Percentiles rank a stretch among this genome's conserved stretches.
phyloP scores from a whole-genome alignment of 2,113 vertebrate genomes.

The Pygoscelis adeliae region DNA sequence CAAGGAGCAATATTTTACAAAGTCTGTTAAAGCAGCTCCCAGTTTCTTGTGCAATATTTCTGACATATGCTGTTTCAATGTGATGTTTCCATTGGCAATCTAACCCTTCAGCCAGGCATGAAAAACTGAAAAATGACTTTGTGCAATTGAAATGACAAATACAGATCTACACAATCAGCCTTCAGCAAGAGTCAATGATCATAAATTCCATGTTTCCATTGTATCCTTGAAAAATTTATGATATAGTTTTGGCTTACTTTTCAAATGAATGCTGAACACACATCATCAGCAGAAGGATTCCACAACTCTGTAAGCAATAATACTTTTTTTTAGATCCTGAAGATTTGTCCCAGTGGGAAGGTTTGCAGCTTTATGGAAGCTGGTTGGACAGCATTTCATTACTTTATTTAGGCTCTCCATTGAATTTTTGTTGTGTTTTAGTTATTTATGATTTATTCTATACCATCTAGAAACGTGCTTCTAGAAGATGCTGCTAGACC shows the following conservation, averaged over 20 bases:
- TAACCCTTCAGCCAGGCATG: neutral
- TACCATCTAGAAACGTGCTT: neutral
- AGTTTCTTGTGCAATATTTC: neutral
- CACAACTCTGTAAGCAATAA: neutral
- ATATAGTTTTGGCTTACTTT: neutral
- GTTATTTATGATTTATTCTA: neutral
- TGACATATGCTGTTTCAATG: neutral
- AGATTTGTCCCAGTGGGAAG: neutral
- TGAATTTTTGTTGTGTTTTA: neutral
- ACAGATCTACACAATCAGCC: constrained; percentile 4
- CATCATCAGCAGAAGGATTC: neutral
- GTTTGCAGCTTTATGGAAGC: neutral
- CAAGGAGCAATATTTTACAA: neutral
- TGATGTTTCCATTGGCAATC: constrained; percentile 9
- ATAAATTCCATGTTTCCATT: constrained; percentile 28
- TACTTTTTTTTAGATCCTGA: neutral
- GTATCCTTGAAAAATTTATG: constrained; percentile 11
- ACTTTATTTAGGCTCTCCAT: neutral
- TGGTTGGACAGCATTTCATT: neutral
- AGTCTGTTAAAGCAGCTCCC: neutral
- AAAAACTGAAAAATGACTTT: constrained; percentile 20
- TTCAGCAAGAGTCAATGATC: constrained; percentile 13
- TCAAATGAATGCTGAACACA: neutral
- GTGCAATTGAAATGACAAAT: neutral
- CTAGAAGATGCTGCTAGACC: neutral